These are phyloP conservation scores for Coilia nasus DNA, from an alignment of 2,797 vertebrate species.

Conservation along the genomic window DNA sequence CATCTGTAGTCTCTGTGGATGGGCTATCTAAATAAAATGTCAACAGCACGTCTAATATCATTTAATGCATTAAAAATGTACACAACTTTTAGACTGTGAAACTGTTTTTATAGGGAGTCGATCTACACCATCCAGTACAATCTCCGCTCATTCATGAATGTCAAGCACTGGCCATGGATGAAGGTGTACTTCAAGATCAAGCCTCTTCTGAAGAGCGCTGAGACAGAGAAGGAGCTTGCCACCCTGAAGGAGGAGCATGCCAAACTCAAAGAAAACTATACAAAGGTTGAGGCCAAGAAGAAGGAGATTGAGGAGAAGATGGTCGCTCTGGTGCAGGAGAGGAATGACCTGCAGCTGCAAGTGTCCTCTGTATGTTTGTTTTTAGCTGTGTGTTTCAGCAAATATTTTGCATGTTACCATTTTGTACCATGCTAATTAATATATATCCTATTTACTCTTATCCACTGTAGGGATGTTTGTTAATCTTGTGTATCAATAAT, in stretches of 20 bases:
- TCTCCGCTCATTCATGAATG: conserved; percentile 87
- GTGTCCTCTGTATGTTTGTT: conserved; percentile 80
- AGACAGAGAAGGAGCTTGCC: conserved; percentile 87
- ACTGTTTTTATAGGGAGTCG: conserved; percentile 65
- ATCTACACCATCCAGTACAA: conserved; percentile 88
- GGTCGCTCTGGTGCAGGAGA: conserved; percentile 86
- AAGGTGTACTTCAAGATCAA: conserved; percentile 95
- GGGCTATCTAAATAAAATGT: too few species aligned
- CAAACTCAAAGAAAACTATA: conserved; percentile 75
- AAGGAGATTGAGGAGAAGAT: conserved; percentile 90
- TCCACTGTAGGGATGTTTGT: conserved; percentile 73
- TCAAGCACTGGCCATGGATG: conserved; percentile 93
- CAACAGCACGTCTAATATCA: too few species aligned
- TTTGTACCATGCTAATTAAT: background rate
- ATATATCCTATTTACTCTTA: background rate
- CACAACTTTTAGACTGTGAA: background rate
- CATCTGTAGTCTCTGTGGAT: too few species aligned
- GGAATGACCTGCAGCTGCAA: conserved; percentile 87
- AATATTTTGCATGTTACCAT: background rate
- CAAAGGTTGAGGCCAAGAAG: conserved; percentile 80
- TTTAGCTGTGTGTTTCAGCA: background rate
- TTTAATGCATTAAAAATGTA: too few species aligned
- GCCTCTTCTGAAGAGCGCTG: conserved; percentile 84
- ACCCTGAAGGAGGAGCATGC: conserved; percentile 82
- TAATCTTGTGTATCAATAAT: too few species aligned